Evolutionary conservation across 1,140 invertebrate species (phyloP), one percentile per base, ranked within the genome.

Genomic region (Papilio polytes): DNA sequence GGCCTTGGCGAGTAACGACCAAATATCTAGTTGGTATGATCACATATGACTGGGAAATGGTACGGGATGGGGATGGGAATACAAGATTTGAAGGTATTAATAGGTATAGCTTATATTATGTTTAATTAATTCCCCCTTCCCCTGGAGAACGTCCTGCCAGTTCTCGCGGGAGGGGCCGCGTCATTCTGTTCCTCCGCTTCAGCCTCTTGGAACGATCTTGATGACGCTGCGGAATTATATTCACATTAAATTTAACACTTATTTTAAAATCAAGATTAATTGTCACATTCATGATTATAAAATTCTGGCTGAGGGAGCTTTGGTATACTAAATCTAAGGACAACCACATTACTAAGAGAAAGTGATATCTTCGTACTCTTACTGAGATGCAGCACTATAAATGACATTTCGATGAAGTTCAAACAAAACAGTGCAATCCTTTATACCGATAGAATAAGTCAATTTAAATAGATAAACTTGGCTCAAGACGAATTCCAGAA

Each of bases 111-210:
- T 84, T 56, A 78, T 22, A 56, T 31, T 41, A 44, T 76, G 70
- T 73, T 84, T 74, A 81, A 76, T 85, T 88, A 90, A 82, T 92
- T 88, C 78, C 90, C 87, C 74, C 90, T 88, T 84, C 91, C 81
- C 77, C 92, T 88, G 83, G 86, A 82, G 78, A 91, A 91, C 51
- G 86, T 87, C 80, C 92, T 88, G 77, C 89, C 89, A 77, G 84
- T 88, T 80, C 91, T 85, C 44, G 85, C 82, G 12, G 90, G 84
- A 51, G 89, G 86, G 2, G 90, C 87, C 26, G 90, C 84, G n/a
- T 90, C 90, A 26, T 88, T 87, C 80, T 91, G 88, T 48, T 91
- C 91, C 70, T 91, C 91, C 1, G 84, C 84, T 31, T 93, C 91
- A 0, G 85, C 77, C 51, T 92, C 91, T 70, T 86, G 86, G 8